Evolutionary conservation across 2,797 vertebrate species (phyloP).

Genomic region (Pantherophis alleghaniensis): DNA sequence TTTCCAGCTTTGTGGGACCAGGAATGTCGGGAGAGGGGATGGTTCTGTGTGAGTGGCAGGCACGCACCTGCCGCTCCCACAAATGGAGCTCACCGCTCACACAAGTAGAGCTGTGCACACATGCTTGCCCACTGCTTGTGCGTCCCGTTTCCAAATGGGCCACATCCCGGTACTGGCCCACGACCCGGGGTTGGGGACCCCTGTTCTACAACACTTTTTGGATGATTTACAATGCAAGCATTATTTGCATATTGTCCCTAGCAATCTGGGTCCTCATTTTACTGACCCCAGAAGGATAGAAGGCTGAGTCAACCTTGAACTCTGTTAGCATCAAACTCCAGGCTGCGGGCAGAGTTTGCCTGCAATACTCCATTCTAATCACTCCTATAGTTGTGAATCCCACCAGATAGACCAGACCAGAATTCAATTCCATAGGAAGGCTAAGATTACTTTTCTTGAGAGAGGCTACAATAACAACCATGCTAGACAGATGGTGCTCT

Average conservation of each 20-base stretch:
- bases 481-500: not conserved
- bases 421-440: not conserved
- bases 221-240: not conserved
- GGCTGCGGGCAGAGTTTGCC: not conserved
- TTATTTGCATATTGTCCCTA: not conserved
- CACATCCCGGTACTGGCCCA: rapidly evolving
- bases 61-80: too few species aligned
- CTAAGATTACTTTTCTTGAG: not conserved
- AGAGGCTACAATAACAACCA: not conserved
- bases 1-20: too few species aligned
- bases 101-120: too few species aligned
- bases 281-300: not conserved
- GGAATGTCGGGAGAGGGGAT: too few species aligned
- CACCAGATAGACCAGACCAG: not conserved
- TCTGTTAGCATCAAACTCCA: not conserved
- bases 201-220: not conserved
- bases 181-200: not conserved
- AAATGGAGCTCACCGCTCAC: too few species aligned
- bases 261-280: not conserved
- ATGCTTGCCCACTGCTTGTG: not conserved
- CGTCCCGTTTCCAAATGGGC: rapidly evolving
- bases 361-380: not conserved
- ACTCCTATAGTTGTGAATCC: not conserved
- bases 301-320: not conserved
- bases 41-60: too few species aligned